Conservation (phyloP, 2,797 vertebrate species). For the Dendrocincla tyrannina region DNA sequence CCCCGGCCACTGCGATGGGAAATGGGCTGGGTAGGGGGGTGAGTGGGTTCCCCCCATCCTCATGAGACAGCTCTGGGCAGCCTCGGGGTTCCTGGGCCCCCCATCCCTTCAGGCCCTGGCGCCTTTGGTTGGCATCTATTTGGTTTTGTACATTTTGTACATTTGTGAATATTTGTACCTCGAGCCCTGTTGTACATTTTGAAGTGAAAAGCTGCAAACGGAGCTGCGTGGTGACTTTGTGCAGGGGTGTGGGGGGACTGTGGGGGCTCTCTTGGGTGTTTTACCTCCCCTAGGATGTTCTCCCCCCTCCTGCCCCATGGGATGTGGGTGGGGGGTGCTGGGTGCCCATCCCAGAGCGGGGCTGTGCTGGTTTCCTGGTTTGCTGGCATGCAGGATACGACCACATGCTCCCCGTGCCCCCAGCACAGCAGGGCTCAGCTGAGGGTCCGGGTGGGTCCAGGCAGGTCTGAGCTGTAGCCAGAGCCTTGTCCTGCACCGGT, state of each 20-base stretch:
- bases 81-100: fast-evolving
- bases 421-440: background rate
- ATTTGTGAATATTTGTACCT: background rate
- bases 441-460: fast-evolving
- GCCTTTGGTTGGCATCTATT: background rate
- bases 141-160: background rate
- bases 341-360: fast-evolving
- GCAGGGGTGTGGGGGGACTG: background rate
- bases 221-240: background rate
- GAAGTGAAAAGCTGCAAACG: background rate
- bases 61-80: background rate
- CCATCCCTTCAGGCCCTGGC: background rate
- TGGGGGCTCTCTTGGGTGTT: background rate
- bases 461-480: fast-evolving
- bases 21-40: background rate
- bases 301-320: fast-evolving
- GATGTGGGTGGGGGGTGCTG: background rate
- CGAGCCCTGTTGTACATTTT: background rate
- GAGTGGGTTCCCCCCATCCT: background rate
- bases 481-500: background rate
- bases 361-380: fast-evolving
- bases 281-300: background rate
- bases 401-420: fast-evolving
- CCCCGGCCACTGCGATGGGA: fast-evolving
- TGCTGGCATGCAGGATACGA: fast-evolving